Conservation (phyloP, 1,140 invertebrate species). For the Solenopsis invicta region DNA sequence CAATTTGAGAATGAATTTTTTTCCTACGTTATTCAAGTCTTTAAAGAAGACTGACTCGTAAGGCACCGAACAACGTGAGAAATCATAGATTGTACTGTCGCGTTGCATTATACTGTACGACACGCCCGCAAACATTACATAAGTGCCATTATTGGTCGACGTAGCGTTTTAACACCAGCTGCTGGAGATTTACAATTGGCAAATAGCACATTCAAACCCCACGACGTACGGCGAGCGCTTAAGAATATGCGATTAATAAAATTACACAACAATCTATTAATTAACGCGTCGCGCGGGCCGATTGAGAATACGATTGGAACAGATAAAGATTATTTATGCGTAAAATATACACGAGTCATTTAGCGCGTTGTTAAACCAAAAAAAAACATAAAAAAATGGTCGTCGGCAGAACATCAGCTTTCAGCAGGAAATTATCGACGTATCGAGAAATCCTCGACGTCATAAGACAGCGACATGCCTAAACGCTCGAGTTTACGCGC, state of each 20-base stretch:
- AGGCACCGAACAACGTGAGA: background rate
- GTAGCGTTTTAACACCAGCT: background rate
- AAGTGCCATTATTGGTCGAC: slow-evolving; percentile 14
- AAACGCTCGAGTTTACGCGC: slow-evolving; percentile 43
- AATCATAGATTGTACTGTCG: background rate
- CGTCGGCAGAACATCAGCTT: slow-evolving; percentile 16
- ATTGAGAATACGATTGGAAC: background rate
- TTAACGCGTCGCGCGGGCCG: background rate
- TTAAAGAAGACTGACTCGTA: background rate
- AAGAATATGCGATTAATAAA: slow-evolving; percentile 2
- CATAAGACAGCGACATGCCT: slow-evolving; percentile 46
- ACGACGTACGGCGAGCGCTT: background rate
- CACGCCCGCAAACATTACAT: slow-evolving; percentile 21
- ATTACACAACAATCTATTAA: slow-evolving; percentile 37
- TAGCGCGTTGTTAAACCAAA: slow-evolving; percentile 76
- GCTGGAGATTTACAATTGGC: slow-evolving; percentile 47
- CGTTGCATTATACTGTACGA: background rate
- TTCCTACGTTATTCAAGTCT: background rate
- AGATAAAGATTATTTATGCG: slow-evolving; percentile 40
- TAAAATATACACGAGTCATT: slow-evolving; percentile 49
- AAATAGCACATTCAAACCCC: slow-evolving; percentile 2
- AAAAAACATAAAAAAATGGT: too few relatives aligned
- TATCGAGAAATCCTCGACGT: slow-evolving; percentile 58
- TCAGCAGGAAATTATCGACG: slow-evolving; percentile 57
- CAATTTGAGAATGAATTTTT: background rate